A percentile compares a stretch with the other conserved stretches of the same genome.
Conservation (phyloP, 2,888 invertebrate species). For the Emmelina monodactyla region DNA sequence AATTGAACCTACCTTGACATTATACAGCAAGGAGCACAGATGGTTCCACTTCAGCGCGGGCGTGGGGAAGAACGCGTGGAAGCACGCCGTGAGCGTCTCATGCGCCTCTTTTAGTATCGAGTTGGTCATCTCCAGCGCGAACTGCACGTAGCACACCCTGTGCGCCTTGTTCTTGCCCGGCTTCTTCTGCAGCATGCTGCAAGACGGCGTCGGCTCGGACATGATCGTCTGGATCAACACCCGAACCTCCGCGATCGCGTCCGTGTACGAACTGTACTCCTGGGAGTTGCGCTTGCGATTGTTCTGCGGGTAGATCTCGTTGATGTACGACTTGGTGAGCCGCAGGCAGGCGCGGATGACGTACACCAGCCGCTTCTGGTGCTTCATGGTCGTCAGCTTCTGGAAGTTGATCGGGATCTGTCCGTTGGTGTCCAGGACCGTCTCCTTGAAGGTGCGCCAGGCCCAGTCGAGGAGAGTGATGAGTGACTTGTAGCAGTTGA, state of each 20-base stretch:
- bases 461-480: constrained; percentile 89
- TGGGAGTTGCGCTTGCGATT: constrained; percentile 43
- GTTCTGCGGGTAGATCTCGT: constrained; percentile 88
- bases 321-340: constrained; percentile 84
- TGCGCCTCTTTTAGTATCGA: constrained; percentile 90
- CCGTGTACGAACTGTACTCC: constrained; percentile 82
- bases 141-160: constrained; percentile 46
- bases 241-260: constrained; percentile 86
- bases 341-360: constrained; percentile 85
- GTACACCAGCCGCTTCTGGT: constrained; percentile 86
- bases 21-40: constrained; percentile 81
- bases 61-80: constrained; percentile 96
- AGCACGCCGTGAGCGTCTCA: constrained; percentile 88
- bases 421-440: constrained; percentile 42
- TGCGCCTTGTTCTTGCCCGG: constrained; percentile 46
- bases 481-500: constrained; percentile 85
- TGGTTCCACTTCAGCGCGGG: constrained; percentile 92
- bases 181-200: constrained; percentile 35
- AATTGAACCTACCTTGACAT: constrained; percentile 71
- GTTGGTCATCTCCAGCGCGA: constrained; percentile 69
- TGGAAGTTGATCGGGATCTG: constrained; percentile 53
- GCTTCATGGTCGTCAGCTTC: constrained; percentile 66
- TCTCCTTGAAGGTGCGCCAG: constrained; percentile 81
- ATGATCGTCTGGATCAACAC: constrained; percentile 83
- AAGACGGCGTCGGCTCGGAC: constrained; percentile 69